Evolutionary conservation across 2,888 invertebrate genomes (phyloP), one percentile per base, ranked within the genome.

Genomic region (Andrena marginata): DNA sequence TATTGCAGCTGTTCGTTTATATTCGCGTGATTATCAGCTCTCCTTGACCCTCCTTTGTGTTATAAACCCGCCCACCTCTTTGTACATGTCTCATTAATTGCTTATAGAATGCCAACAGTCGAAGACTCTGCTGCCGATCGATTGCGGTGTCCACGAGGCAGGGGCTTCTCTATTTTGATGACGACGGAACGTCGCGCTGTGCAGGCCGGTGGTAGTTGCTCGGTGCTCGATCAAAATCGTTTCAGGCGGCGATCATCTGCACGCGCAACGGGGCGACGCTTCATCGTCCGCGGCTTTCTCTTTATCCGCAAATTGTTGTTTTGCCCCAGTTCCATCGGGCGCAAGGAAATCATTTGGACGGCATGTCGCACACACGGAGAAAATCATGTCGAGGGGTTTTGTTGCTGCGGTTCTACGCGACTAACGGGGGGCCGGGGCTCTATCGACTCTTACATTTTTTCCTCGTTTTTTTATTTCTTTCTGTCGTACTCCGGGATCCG

Each of bases 281-380:
- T 70, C 31, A 59, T 79, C 33, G 16, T 26, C 56, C 35, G 60
- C 29, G 80, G 62, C 63, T 29, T 71, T 70, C 62, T 51, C 35
- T 77, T 23, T 56, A 72, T 54, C 59, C 64, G 42, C 65, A 60
- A 82, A 82, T 80, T 76, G 56, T 76, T 79, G 63, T 77, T 71
- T 70, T 35, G 62, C 33, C 76, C 62, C 63, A 73, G 65, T 83
- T 77, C 31, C 64, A 48, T 60, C 31, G 62, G 65, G 48, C 26
- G 10, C 56, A 54, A 29, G 60, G 71, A 77, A 63, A 54, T 73
- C 35, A 54, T 67, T 42, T 85, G 84, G 85, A 85, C 84, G 85
- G 85, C 65, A 80, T 73, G 75, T 69, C 63, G 71, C 80, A 59
- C 68, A 35, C 77, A 54, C 68, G 23, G 75, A 68, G 83, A 80